phyloP scores from a whole-genome alignment of 2,888 invertebrate species.

The Agrenia bidenticulata region DNA sequence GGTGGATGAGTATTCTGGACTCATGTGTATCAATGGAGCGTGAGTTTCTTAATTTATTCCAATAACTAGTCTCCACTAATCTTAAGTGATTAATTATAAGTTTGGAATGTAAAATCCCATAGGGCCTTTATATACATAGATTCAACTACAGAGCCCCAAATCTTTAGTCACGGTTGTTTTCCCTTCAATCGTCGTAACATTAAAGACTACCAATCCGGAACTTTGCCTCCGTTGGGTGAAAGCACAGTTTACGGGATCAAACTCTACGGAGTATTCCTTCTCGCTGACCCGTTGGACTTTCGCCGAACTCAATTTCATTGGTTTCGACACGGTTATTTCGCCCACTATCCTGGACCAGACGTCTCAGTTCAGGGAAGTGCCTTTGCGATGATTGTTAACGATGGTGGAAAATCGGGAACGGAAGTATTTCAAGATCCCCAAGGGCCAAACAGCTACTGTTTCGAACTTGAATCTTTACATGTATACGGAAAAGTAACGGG shows the following conservation, averaged over 20 bases:
- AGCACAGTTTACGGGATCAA: not conserved
- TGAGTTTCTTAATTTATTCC: conserved; percentile 1
- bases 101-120: too few relatives aligned
- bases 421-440: not conserved
- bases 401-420: not conserved
- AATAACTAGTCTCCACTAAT: too few relatives aligned
- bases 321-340: not conserved
- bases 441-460: not conserved
- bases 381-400: conserved; percentile 8
- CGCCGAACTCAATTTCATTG: not conserved
- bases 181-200: conserved; percentile 1
- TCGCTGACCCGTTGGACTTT: not conserved
- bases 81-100: too few relatives aligned
- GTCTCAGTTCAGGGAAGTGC: not conserved
- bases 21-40: conserved; percentile 16
- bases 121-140: too few relatives aligned
- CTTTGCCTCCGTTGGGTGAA: not conserved
- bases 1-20: not conserved
- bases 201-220: not conserved
- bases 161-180: conserved; percentile 8
- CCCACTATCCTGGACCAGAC: not conserved
- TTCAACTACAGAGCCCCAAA: not conserved
- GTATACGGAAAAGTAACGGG: not conserved
- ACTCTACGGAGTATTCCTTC: not conserved
- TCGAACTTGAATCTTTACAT: not conserved